Base-by-base conservation (phyloP, 1,140 invertebrate genomes). In the Papilio polytes region DNA sequence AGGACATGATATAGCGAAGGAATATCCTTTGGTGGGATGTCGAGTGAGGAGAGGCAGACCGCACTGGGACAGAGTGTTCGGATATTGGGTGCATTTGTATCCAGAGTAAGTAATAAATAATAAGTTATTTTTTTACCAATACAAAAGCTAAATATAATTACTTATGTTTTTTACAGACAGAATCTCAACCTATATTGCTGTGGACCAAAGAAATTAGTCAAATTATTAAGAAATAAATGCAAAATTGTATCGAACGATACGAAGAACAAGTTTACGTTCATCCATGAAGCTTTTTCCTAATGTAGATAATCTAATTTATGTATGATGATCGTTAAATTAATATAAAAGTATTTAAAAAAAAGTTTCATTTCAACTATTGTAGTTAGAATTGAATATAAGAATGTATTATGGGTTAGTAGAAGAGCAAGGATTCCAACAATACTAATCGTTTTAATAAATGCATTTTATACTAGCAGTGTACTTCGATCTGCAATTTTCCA, bases 161-260 rank as follows among this genome's bases (percentile, higher is more conserved):
- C 6, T 41, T 8, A 41, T 41, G 36, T 84, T 81, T 44, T n/a
- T 91, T 94, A 81, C 89, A 94, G 92, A 76, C 73, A 89, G 41
- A 88, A 91, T 51, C 80, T 94, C 59, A 91, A 90, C 36, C 51
- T 94, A 73, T 94, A 89, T 82, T 93, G 92, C 86, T 94, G 92
- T 84, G 92, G 92, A 91, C 91, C 92, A 91, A 94, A 94, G 88
- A 92, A 92, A 89, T 81, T 94, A 92, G 90, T 93, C 22, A 93
- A 91, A 87, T 81, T 88, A 80, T 88, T 94, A 81, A 88, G 88
- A 83, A 84, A 80, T 63, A 94, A 93, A 82, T 92, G 90, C 84
- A 91, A 91, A 86, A 48, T 89, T 74, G 85, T 85, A 31, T 88
- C 90, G 31, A 89, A 81, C 56, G 85, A 76, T 44, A 90, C 90